Conservation (phyloP, 2,888 invertebrate genomes). For the Clusia tigrina region DNA sequence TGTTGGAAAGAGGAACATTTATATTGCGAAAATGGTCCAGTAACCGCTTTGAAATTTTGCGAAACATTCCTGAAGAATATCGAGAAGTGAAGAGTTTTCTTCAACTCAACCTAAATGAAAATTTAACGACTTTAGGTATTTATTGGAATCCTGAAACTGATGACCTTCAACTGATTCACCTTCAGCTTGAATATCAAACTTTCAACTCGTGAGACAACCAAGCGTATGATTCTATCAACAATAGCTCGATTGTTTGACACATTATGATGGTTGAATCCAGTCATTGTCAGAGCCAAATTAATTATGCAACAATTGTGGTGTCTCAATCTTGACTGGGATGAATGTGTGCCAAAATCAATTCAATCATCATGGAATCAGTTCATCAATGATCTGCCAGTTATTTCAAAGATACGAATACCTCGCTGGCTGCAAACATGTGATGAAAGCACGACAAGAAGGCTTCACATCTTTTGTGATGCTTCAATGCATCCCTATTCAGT, state of each 20-base stretch:
- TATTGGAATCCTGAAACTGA: conserved; percentile 28
- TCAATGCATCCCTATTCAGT: conserved; percentile 14
- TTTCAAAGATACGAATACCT: conserved; percentile 13
- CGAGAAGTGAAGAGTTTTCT: conserved; percentile 1
- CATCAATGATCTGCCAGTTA: background rate
- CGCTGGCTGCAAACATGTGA: conserved; percentile 14
- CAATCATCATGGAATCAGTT: conserved; percentile 1
- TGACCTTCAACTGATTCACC: no score
- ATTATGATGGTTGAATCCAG: no score
- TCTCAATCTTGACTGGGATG: no score
- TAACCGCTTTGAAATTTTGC: conserved; percentile 13
- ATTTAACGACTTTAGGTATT: conserved; percentile 26
- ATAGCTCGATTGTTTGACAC: no score
- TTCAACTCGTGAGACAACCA: no score
- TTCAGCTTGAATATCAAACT: no score
- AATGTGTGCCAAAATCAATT: conserved; percentile 3
- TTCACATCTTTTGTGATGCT: conserved; percentile 23
- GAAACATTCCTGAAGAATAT: conserved; percentile 13
- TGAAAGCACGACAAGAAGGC: background rate
- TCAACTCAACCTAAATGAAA: background rate
- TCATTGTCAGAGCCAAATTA: no score
- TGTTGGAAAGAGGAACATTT: no score
- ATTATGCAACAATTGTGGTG: no score
- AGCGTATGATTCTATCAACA: no score
- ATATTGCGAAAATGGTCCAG: conserved; percentile 16